phyloP scores from a whole-genome alignment of 2,888 invertebrate genomes.

The Alsophila aescularia region DNA sequence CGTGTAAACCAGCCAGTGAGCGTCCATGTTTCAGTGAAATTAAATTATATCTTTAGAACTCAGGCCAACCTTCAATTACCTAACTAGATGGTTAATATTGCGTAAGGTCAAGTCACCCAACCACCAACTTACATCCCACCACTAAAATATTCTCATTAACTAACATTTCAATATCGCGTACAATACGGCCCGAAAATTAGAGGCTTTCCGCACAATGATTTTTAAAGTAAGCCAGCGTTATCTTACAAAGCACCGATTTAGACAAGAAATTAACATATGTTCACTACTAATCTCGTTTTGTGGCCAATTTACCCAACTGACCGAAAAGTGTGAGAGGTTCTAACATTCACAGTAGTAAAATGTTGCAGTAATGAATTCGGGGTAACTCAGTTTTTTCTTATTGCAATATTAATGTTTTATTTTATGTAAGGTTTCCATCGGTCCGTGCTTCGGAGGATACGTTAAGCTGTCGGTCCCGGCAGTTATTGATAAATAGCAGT shows the following conservation, averaged over 20 bases:
- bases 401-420: too few relatives aligned
- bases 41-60: too few relatives aligned
- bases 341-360: constrained; percentile 1
- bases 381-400: too few relatives aligned
- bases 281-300: constrained; percentile 33
- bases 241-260: constrained; percentile 37
- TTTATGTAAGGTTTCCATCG: too few relatives aligned
- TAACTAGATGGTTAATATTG: not conserved
- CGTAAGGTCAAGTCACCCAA: not conserved
- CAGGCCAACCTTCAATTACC: too few relatives aligned
- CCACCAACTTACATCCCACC: not conserved
- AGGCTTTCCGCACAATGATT: constrained; percentile 32
- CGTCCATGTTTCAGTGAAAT: too few relatives aligned
- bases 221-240: constrained; percentile 46
- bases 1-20: too few relatives aligned
- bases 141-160: too few relatives aligned
- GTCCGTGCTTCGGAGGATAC: too few relatives aligned
- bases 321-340: constrained; percentile 40
- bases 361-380: not conserved
- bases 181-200: constrained; percentile 22
- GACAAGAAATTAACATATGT: constrained; percentile 46
- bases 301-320: constrained; percentile 48
- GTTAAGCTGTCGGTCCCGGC: too few relatives aligned
- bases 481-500: too few relatives aligned
- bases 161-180: not conserved